These are phyloP conservation scores for Cryptosula pallasiana DNA, from an alignment of 2,888 invertebrate species.

Conservation along the genomic window DNA sequence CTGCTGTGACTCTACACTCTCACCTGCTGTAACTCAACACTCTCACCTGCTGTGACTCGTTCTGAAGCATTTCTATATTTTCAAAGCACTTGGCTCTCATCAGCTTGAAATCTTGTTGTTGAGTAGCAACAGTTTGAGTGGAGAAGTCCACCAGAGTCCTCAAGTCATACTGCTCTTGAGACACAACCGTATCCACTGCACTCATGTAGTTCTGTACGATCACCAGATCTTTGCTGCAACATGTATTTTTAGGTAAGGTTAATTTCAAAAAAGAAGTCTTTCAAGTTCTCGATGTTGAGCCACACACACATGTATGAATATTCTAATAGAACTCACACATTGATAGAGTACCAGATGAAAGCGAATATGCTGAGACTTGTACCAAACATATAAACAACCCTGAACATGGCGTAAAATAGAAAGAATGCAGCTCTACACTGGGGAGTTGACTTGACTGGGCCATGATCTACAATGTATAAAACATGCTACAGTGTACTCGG, in stretches of 20 bases:
- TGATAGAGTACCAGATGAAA: slow-evolving; percentile 15
- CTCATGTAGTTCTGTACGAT: background rate
- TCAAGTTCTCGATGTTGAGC: too few relatives aligned
- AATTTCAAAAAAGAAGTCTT: too few relatives aligned
- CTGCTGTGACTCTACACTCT: too few relatives aligned
- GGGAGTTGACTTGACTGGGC: background rate
- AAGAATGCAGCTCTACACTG: background rate
- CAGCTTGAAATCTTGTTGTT: background rate
- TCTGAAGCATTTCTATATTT: background rate
- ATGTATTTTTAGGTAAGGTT: too few relatives aligned
- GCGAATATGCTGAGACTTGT: slow-evolving; percentile 7
- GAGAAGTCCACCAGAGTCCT: slow-evolving; percentile 22
- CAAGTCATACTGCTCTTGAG: slow-evolving; percentile 13
- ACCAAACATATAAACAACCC: slow-evolving; percentile 1
- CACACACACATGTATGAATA: too few relatives aligned
- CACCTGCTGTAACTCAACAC: too few relatives aligned
- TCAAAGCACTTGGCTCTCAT: slow-evolving; percentile 11
- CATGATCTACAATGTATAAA: slow-evolving; percentile 18
- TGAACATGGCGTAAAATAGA: background rate
- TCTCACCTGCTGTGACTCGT: background rate
- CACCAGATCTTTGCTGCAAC: slow-evolving; percentile 19
- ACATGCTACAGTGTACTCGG: too few relatives aligned
- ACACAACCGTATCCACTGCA: slow-evolving; percentile 19
- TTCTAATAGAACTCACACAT: slow-evolving; percentile 12
- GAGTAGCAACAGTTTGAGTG: background rate